Percentiles rank a stretch among this genome's conserved stretches.
Evolutionary conservation across 2,888 invertebrate species (phyloP).

Genomic region (Elgonia sp.): DNA sequence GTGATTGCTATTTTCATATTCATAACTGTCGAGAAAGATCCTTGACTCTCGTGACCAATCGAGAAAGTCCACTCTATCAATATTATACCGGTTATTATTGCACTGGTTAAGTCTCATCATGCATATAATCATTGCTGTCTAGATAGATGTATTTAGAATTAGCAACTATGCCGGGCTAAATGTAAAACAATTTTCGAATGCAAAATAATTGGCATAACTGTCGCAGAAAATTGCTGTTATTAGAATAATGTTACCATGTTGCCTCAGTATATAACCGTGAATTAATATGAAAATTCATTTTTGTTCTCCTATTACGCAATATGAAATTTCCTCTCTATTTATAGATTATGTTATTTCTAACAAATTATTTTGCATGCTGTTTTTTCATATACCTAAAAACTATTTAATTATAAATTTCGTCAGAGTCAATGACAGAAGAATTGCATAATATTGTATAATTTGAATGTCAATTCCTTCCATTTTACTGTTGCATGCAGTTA

Average conservation of each 20-base stretch:
- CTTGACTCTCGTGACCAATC: constrained; percentile 82
- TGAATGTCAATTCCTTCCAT: background rate
- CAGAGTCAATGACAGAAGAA: constrained; percentile 27
- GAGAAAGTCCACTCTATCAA: constrained; percentile 83
- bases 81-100: constrained; percentile 76
- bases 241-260: constrained; percentile 17
- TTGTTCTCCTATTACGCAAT: constrained; percentile 32
- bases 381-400: constrained; percentile 1
- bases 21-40: constrained; percentile 80
- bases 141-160: constrained; percentile 36
- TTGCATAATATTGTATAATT: constrained; percentile 21
- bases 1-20: constrained; percentile 78
- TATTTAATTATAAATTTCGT: constrained; percentile 30
- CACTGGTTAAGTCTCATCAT: constrained; percentile 71
- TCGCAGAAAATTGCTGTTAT: constrained; percentile 20
- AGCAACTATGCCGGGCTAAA: constrained; percentile 33
- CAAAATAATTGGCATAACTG: constrained; percentile 16
- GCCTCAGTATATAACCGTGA: background rate
- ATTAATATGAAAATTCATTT: constrained; percentile 4
- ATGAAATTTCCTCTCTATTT: constrained; percentile 15
- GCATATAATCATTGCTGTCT: constrained; percentile 71
- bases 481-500: too few relatives aligned
- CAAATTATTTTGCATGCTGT: background rate
- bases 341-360: background rate
- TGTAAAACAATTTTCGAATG: constrained; percentile 2